Evolutionary conservation across 2,888 invertebrate genomes (phyloP), one percentile per base, ranked within the genome.

Genomic region (Peribatodes rhomboidaria): DNA sequence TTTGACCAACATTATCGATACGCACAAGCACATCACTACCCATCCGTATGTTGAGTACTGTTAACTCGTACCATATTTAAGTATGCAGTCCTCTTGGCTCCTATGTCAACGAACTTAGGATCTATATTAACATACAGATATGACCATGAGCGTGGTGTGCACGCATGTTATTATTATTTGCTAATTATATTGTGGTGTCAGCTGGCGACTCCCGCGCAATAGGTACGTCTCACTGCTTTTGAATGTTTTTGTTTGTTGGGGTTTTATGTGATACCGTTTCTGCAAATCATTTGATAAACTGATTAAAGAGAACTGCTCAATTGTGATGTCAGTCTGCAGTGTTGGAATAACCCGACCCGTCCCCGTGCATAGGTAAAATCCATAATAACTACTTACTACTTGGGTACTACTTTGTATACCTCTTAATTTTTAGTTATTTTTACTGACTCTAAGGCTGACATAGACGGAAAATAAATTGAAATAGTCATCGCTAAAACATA

Each of bases 141-240:
- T 11, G 35, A 16, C 61, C 39, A 14, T 46, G 47, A 55, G 44
- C 33, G 55, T 20, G 20, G 20, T 67, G 68, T 57, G 33, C 65
- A 72, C 64, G 63, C 69, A 60, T 52, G 37, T 82, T 84, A 81
- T 84, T 84, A 81, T 84, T 83, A 80, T 79, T 79, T 74, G 73
- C 72, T 80, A 69, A 79, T 80, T 81, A 78, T 69, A 69, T 67
- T 67, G 67, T 75, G 75, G 80, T 77, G 83, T 85, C 85, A 86
- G 86, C 85, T 86, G 85, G 77, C 78, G 74, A 74, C 80, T 80
- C 77, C 78, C 75, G 80, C 78, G 76, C 78, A 75, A 64, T 72
- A n/a, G n/a, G n/a, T n/a, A 55, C 61, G 67, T 39, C 37, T 57
- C 39, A 52, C 46, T 49, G n/a, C 39, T 22, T 41, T 49, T 47